A percentile compares a stretch with the other conserved stretches of the same genome.
These are phyloP conservation scores for Trisateles emortualis DNA, from an alignment of 2,888 invertebrate species.

Conservation along the genomic window DNA sequence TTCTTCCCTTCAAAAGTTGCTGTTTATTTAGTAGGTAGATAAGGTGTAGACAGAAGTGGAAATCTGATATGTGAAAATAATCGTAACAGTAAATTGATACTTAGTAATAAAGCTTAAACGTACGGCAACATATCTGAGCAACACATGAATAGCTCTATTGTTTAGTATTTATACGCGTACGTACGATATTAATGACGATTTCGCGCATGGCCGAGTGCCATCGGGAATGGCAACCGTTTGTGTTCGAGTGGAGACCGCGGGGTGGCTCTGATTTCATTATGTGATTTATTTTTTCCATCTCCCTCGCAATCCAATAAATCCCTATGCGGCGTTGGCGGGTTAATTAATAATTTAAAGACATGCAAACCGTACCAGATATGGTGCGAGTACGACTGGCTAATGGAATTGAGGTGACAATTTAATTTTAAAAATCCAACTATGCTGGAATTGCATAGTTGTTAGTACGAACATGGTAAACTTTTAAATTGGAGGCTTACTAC, in stretches of 20 bases:
- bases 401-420: constrained; percentile 56
- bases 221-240: constrained; percentile 66
- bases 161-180: constrained; percentile 52
- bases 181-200: constrained; percentile 78
- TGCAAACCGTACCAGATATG: constrained; percentile 45
- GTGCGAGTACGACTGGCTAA: constrained; percentile 36
- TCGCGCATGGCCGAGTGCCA: constrained; percentile 65
- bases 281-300: constrained; percentile 74
- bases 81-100: not conserved
- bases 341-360: constrained; percentile 83
- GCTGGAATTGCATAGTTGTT: constrained; percentile 16
- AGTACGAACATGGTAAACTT: constrained; percentile 15
- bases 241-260: constrained; percentile 60
- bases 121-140: not conserved
- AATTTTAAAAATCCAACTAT: constrained; percentile 40
- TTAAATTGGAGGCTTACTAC: constrained; percentile 21
- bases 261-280: constrained; percentile 78
- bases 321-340: constrained; percentile 69
- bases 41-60: too few species aligned
- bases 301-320: constrained; percentile 75
- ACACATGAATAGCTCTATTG: constrained; percentile 18
- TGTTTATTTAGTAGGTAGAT: too few species aligned
- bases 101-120: not conserved
- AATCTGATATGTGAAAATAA: too few species aligned
- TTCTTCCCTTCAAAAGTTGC: too few species aligned